Evolutionary conservation across 2,888 invertebrate genomes (phyloP).

Genomic region (Dasypolia templi): DNA sequence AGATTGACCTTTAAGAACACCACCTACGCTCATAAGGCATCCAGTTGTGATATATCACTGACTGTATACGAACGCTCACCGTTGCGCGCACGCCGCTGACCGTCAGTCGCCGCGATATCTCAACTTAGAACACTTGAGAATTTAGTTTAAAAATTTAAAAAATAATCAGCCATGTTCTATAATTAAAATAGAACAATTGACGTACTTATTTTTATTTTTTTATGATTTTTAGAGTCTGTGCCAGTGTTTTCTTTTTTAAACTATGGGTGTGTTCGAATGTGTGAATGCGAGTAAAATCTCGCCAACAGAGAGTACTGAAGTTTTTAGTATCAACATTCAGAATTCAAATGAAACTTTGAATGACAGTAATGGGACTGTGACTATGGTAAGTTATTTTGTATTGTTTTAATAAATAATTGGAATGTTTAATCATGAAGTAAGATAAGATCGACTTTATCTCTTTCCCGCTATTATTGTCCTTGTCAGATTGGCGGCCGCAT

Average conservation of each 20-base stretch:
- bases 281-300: slow-evolving; percentile 77
- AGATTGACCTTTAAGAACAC: slow-evolving; percentile 54
- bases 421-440: neutral
- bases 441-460: slow-evolving; percentile 41
- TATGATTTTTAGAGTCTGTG: slow-evolving; percentile 28
- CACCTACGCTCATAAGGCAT: slow-evolving; percentile 62
- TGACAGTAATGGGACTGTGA: slow-evolving; percentile 70
- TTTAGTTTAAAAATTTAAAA: slow-evolving; percentile 12
- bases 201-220: slow-evolving; percentile 3
- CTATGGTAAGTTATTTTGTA: slow-evolving; percentile 69
- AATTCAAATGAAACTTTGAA: slow-evolving; percentile 74
- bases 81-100: slow-evolving; percentile 59
- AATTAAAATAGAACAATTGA: neutral
- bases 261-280: slow-evolving; percentile 84
- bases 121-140: slow-evolving; percentile 64
- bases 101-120: slow-evolving; percentile 63
- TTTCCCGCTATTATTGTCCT: slow-evolving; percentile 13
- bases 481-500: slow-evolving; percentile 9
- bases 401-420: neutral
- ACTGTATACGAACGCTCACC: slow-evolving; percentile 33
- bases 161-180: neutral
- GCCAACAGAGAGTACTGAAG: slow-evolving; percentile 83
- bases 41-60: slow-evolving; percentile 63
- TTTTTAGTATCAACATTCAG: slow-evolving; percentile 77
- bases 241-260: slow-evolving; percentile 45